These are phyloP conservation scores for Diprion similis DNA, from an alignment of 1,140 invertebrate genomes.

Conservation along the genomic window DNA sequence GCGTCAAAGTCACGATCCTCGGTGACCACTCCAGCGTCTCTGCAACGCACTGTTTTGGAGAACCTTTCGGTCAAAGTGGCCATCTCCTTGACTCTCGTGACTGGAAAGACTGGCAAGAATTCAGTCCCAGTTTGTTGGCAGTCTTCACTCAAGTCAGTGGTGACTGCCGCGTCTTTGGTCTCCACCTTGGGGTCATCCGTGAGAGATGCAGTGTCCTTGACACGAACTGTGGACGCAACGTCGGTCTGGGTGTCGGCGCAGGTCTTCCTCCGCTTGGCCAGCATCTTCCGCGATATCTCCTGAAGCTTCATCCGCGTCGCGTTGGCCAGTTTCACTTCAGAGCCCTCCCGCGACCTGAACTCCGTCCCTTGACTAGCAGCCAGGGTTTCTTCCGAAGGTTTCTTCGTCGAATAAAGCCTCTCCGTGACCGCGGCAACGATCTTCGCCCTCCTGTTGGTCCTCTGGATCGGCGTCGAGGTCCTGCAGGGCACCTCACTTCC, in stretches of 20 bases:
- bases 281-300: slow-evolving; percentile 57
- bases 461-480: slow-evolving; percentile 42
- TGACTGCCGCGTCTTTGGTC: slow-evolving; percentile 36
- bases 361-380: slow-evolving; percentile 42
- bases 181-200: slow-evolving; percentile 41
- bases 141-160: slow-evolving; percentile 50
- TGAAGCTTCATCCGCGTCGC: slow-evolving; percentile 51
- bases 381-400: slow-evolving; percentile 64
- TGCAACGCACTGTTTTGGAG: slow-evolving; percentile 35
- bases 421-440: slow-evolving; percentile 75
- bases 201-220: slow-evolving; percentile 64
- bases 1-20: slow-evolving; percentile 29
- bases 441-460: slow-evolving; percentile 61
- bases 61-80: slow-evolving; percentile 47
- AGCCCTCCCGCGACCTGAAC: slow-evolving; percentile 40
- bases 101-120: slow-evolving; percentile 14
- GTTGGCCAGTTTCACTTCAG: slow-evolving; percentile 39
- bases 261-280: slow-evolving; percentile 62
- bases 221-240: slow-evolving; percentile 55
- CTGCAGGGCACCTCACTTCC: slow-evolving; percentile 40
- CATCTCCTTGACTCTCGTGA: slow-evolving; percentile 49
- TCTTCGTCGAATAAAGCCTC: slow-evolving; percentile 69
- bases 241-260: slow-evolving; percentile 70
- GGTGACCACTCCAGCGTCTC: slow-evolving; percentile 38
- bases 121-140: slow-evolving; percentile 27